Conservation (phyloP, 2,113 vertebrate genomes). For the Donacobius atricapilla region DNA sequence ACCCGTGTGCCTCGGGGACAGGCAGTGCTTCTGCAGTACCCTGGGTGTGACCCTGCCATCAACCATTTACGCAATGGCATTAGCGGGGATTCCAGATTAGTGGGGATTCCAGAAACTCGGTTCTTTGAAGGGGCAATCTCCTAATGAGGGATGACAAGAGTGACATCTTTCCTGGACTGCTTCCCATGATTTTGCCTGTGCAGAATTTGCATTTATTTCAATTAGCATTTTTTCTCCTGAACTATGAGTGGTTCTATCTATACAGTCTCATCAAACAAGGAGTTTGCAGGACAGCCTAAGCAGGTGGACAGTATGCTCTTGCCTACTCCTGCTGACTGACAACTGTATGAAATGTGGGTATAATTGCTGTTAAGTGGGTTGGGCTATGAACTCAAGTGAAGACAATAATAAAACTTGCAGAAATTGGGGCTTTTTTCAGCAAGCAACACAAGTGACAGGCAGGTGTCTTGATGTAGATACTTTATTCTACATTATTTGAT, state of each 20-base stretch:
- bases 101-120: constrained; percentile 8
- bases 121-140: background rate
- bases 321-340: background rate
- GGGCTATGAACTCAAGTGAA: background rate
- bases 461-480: background rate
- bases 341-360: background rate
- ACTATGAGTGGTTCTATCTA: background rate
- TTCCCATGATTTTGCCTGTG: background rate
- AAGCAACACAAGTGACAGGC: background rate
- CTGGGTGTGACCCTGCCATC: background rate
- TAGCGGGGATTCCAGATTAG: constrained; percentile 48
- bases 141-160: constrained; percentile 26
- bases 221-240: background rate
- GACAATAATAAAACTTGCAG: background rate
- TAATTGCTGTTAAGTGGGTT: background rate
- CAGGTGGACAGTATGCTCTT: background rate
- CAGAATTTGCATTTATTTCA: background rate
- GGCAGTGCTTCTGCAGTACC: background rate
- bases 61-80: constrained; percentile 9
- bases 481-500: background rate
- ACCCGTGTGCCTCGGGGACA: fast-evolving
- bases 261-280: background rate
- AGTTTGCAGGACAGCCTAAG: background rate
- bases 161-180: background rate
- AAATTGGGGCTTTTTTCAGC: background rate